A percentile compares a stretch with the other conserved stretches of the same genome.
Evolutionary conservation across 2,888 invertebrate genomes (phyloP).

Genomic region (Escarpia spicata): DNA sequence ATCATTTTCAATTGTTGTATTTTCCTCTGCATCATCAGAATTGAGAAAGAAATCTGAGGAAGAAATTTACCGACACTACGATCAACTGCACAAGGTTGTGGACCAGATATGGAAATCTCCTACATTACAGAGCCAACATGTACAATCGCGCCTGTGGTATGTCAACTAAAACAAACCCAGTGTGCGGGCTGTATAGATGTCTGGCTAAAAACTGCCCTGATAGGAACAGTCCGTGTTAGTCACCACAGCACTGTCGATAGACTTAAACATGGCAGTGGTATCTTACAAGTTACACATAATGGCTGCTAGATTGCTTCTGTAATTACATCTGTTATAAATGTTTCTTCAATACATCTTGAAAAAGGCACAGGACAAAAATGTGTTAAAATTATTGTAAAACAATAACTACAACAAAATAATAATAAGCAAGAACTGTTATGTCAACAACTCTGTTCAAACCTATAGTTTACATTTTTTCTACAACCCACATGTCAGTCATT

Average conservation of each 20-base stretch:
- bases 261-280: not conserved
- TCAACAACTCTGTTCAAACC: too few relatives aligned
- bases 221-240: not conserved
- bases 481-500: too few relatives aligned
- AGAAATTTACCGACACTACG: not conserved
- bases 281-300: not conserved
- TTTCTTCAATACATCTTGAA: not conserved
- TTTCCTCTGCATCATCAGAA: not conserved
- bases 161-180: not conserved
- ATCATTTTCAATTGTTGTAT: not conserved
- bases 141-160: not conserved
- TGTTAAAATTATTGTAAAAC: not conserved
- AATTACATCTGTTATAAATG: not conserved
- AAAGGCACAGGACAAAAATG: not conserved
- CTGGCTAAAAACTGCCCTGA: not conserved
- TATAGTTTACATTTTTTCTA: too few relatives aligned
- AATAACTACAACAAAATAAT: not conserved
- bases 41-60: not conserved
- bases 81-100: not conserved
- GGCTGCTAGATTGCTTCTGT: not conserved
- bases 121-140: not conserved
- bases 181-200: not conserved
- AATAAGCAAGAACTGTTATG: not conserved
- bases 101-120: not conserved
- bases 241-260: not conserved